Percentiles rank a stretch among this genome's conserved stretches.
Evolutionary conservation across 1,140 invertebrate species (phyloP).

Genomic region (Drosophila tani): DNA sequence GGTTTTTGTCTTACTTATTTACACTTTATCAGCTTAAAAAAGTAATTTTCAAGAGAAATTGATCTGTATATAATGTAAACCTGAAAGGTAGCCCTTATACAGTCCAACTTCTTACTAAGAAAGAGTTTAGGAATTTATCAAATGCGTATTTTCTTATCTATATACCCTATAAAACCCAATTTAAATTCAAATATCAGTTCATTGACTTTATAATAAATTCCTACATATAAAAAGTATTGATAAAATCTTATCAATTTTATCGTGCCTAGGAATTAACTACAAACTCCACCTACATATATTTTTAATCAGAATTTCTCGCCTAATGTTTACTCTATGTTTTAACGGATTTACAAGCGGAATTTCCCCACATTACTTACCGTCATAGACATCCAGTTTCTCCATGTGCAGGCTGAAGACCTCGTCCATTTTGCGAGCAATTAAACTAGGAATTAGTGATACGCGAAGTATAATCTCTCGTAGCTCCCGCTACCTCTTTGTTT

Average conservation of each 20-base stretch:
- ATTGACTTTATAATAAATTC: background rate
- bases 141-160: too few relatives aligned
- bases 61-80: too few relatives aligned
- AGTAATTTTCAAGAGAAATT: too few relatives aligned
- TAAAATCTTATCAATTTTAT: slow-evolving; percentile 7
- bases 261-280: background rate
- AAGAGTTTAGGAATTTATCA: too few relatives aligned
- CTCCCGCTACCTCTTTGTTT: background rate
- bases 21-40: background rate
- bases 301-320: slow-evolving; percentile 3
- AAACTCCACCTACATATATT: slow-evolving; percentile 2
- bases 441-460: slow-evolving; percentile 43
- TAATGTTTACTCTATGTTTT: slow-evolving; percentile 5
- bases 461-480: slow-evolving; percentile 23
- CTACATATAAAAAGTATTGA: background rate
- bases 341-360: slow-evolving; percentile 8
- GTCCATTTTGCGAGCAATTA: slow-evolving; percentile 65
- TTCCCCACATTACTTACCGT: slow-evolving; percentile 57
- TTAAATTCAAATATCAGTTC: too few relatives aligned
- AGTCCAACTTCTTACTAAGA: too few relatives aligned
- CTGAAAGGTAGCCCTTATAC: too few relatives aligned
- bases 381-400: slow-evolving; percentile 76
- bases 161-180: too few relatives aligned
- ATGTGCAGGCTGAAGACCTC: slow-evolving; percentile 77
- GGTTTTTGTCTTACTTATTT: background rate